phyloP scores from a whole-genome alignment of 1,140 invertebrate species.

The Thaumetopoea pityocampa region DNA sequence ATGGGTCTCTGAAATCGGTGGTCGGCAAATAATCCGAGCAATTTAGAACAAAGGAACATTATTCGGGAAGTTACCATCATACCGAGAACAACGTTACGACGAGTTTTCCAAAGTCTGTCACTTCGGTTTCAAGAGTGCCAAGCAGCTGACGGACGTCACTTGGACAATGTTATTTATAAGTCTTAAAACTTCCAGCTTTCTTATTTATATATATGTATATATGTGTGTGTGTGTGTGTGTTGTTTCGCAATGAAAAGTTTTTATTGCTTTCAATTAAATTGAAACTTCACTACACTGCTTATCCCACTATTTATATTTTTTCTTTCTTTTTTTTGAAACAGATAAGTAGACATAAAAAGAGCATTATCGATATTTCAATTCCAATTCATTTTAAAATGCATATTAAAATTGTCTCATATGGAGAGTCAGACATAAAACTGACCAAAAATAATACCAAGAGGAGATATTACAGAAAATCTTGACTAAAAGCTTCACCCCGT shows the following conservation, averaged over 20 bases:
- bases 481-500: constrained; percentile 1
- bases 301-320: no score
- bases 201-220: no score
- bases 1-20: constrained; percentile 37
- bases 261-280: no score
- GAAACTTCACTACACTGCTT: no score
- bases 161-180: constrained; percentile 23
- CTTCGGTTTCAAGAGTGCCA: constrained; percentile 23
- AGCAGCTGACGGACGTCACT: constrained; percentile 21
- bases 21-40: constrained; percentile 30
- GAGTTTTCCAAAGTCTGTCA: constrained; percentile 23
- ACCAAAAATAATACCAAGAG: constrained; percentile 4
- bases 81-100: constrained; percentile 16
- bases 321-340: no score
- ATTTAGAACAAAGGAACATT: constrained; percentile 20
- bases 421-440: no score
- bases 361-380: no score
- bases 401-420: no score
- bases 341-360: no score
- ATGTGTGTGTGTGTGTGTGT: no score
- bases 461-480: constrained; percentile 5
- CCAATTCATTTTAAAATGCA: no score
- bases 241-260: no score
- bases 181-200: constrained; percentile 17
- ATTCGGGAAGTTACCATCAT: constrained; percentile 21